Conservation (phyloP, 2,113 vertebrate genomes). For the Nibea albiflora region DNA sequence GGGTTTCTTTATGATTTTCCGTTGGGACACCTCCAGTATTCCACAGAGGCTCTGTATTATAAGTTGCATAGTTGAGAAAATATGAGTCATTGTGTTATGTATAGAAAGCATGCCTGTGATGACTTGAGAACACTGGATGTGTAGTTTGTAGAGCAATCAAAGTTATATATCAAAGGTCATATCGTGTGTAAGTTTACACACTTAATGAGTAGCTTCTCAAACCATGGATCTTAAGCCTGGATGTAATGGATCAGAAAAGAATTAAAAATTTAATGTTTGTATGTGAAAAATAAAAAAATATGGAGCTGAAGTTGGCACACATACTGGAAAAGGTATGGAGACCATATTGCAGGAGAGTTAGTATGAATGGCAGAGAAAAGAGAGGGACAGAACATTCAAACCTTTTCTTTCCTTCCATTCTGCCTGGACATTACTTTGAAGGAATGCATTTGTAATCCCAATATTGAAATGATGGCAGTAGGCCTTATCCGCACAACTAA, state of each 20-base stretch:
- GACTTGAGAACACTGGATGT: constrained; percentile 4
- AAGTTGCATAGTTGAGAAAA: constrained; percentile 29
- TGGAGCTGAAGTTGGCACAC: too few relatives aligned
- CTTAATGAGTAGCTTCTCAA: not conserved
- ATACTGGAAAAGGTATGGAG: too few relatives aligned
- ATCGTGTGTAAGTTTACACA: not conserved
- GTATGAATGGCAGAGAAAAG: too few relatives aligned
- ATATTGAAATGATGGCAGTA: too few relatives aligned
- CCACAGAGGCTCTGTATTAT: constrained; percentile 22
- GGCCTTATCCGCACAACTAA: too few relatives aligned
- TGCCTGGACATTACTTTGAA: too few relatives aligned
- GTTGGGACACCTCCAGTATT: constrained; percentile 57
- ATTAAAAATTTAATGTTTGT: too few relatives aligned
- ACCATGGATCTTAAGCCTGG: not conserved
- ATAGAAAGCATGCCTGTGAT: constrained; percentile 15
- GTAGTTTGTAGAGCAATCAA: not conserved
- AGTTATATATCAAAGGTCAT: constrained; percentile 2
- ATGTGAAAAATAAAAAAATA: too few relatives aligned
- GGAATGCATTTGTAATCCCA: too few relatives aligned
- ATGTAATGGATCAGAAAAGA: not conserved
- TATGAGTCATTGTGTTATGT: constrained; percentile 44
- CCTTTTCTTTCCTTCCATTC: too few relatives aligned
- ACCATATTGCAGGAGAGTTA: too few relatives aligned
- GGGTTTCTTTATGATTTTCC: constrained; percentile 55
- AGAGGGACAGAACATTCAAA: too few relatives aligned